Evolutionary conservation across 2,113 vertebrate species (phyloP).

Genomic region (Rattus norvegicus): DNA sequence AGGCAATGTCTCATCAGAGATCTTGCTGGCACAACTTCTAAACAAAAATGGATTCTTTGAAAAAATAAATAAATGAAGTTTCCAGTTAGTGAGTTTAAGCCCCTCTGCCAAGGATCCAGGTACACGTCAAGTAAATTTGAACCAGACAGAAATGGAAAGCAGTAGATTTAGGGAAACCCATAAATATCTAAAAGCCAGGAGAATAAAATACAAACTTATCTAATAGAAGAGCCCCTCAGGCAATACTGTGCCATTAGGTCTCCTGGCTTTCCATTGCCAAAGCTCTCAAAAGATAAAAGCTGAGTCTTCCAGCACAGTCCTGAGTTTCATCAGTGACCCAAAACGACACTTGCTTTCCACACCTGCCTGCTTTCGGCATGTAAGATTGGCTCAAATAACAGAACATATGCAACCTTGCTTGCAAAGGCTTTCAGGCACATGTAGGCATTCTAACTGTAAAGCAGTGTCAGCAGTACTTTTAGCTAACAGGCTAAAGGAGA

Average conservation of each 20-base stretch:
- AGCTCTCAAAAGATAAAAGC: slow-evolving; percentile 2
- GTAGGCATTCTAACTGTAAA: background rate
- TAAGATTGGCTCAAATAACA: background rate
- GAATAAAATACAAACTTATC: slow-evolving; percentile 17
- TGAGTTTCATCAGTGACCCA: background rate
- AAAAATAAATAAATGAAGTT: slow-evolving; percentile 4
- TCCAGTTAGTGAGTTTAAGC: slow-evolving; percentile 4
- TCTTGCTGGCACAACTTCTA: background rate
- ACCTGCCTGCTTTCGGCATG: too few species aligned
- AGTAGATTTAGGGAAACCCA: background rate
- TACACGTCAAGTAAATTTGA: background rate
- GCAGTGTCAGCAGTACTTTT: background rate
- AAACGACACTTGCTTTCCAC: background rate
- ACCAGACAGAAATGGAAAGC: background rate
- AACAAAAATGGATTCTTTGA: background rate
- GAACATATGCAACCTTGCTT: background rate
- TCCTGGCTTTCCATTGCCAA: background rate
- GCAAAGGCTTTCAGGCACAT: background rate
- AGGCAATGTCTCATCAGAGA: background rate
- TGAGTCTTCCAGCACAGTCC: background rate
- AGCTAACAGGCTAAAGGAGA: background rate
- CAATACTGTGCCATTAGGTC: background rate
- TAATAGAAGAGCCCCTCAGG: background rate
- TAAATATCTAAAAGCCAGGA: slow-evolving; percentile 32
- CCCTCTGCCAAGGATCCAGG: background rate